These are phyloP conservation scores for Sciurus niger DNA, from an alignment of 2,113 vertebrate genomes.

Conservation along the genomic window DNA sequence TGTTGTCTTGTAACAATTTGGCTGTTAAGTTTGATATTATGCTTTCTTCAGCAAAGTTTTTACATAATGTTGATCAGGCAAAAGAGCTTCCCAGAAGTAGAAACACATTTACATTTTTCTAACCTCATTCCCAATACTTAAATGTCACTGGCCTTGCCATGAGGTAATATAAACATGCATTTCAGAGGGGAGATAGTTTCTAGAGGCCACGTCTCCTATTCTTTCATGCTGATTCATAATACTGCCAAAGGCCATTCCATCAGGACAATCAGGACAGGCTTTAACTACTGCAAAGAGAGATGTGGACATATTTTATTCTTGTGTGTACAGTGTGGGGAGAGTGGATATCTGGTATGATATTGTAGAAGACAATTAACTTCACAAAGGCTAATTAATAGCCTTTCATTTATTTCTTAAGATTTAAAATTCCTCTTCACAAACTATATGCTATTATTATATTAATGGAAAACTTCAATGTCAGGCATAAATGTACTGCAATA, in stretches of 20 bases:
- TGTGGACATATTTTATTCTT: background rate
- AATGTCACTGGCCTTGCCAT: constrained; percentile 52
- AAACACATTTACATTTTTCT: constrained; percentile 72
- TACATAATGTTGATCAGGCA: constrained; percentile 67
- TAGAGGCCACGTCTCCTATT: constrained; percentile 29
- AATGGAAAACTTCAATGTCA: constrained; percentile 41
- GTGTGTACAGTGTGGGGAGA: background rate
- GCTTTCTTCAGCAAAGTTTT: constrained; percentile 63
- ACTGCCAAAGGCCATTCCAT: constrained; percentile 55
- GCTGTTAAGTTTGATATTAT: background rate
- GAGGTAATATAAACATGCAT: constrained; percentile 42
- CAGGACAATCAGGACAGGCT: background rate
- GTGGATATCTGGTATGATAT: constrained; percentile 28
- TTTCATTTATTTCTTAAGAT: constrained; percentile 35
- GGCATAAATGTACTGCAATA: constrained; percentile 47
- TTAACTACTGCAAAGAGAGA: constrained; percentile 45
- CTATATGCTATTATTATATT: constrained; percentile 35
- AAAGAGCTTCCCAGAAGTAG: constrained; percentile 49
- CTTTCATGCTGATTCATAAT: constrained; percentile 58
- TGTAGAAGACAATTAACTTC: constrained; percentile 62
- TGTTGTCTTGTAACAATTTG: constrained; percentile 46
- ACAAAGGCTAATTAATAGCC: constrained; percentile 47
- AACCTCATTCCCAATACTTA: constrained; percentile 51
- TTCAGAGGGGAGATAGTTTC: constrained; percentile 55
- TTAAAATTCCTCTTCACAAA: constrained; percentile 54